These are phyloP conservation scores for Colistium nudipinnis DNA, from an alignment of 2,113 vertebrate genomes.

Conservation along the genomic window DNA sequence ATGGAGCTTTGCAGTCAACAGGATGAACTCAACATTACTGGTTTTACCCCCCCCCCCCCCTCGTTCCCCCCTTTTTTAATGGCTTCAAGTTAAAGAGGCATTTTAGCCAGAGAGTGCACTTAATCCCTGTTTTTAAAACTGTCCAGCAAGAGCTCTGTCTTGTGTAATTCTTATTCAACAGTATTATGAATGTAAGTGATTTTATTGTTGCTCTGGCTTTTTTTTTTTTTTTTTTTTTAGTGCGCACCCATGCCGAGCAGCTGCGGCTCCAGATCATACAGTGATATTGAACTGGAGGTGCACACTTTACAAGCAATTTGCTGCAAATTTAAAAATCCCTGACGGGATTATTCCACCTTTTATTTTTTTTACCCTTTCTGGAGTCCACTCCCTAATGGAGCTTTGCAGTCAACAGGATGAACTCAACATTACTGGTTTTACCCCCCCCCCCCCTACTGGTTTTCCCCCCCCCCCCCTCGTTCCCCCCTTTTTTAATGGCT, in stretches of 20 bases:
- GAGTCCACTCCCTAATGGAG: slow-evolving; percentile 38
- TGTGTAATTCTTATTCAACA: slow-evolving; percentile 35
- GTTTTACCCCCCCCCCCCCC: slow-evolving; percentile 24
- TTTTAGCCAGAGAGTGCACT: slow-evolving; percentile 48
- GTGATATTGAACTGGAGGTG: slow-evolving; percentile 34
- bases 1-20: slow-evolving; percentile 42
- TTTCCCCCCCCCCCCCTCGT: too few relatives aligned
- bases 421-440: slow-evolving; percentile 34
- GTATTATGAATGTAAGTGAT: slow-evolving; percentile 28
- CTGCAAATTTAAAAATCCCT: slow-evolving; percentile 32
- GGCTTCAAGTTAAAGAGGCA: slow-evolving; percentile 33
- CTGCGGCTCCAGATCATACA: slow-evolving; percentile 32
- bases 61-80: slow-evolving; percentile 48
- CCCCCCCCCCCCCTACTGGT: too few relatives aligned
- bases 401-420: slow-evolving; percentile 35
- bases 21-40: slow-evolving; percentile 32
- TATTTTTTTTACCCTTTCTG: slow-evolving; percentile 12
- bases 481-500: slow-evolving; percentile 51
- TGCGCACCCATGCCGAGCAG: slow-evolving; percentile 37
- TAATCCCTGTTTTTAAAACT: slow-evolving; percentile 56
- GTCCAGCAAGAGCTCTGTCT: slow-evolving; percentile 30
- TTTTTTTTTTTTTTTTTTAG: too few relatives aligned
- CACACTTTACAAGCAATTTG: slow-evolving; percentile 43
- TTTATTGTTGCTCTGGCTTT: slow-evolving; percentile 35
- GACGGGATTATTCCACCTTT: slow-evolving; percentile 32